Evolutionary conservation across 2,888 invertebrate genomes (phyloP).

Genomic region (Torymus aiolomorphi): DNA sequence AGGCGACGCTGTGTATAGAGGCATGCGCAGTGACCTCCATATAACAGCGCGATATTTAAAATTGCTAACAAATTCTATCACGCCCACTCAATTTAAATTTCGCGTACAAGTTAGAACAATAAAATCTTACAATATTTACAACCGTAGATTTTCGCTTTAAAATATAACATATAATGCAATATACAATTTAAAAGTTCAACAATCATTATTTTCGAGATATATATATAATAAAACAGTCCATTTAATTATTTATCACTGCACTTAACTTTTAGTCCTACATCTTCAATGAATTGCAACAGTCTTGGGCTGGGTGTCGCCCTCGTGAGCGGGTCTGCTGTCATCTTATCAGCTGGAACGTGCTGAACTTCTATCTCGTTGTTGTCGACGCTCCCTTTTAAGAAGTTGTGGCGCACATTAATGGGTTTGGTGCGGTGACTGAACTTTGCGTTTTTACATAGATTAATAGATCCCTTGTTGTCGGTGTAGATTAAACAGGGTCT

Average conservation of each 20-base stretch:
- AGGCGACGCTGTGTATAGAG: neutral
- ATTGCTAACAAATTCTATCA: no score
- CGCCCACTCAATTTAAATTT: constrained; percentile 4
- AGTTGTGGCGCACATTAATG: constrained; percentile 7
- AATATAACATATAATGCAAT: neutral
- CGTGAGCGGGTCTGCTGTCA: constrained; percentile 5
- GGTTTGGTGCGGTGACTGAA: neutral
- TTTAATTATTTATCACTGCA: neutral
- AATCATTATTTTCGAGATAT: neutral
- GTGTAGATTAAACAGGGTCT: no score
- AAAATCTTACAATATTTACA: no score
- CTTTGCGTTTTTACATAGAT: neutral
- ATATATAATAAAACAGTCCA: neutral
- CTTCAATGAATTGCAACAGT: neutral
- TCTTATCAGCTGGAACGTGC: neutral
- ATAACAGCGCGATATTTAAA: no score
- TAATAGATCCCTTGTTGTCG: no score
- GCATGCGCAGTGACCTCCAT: no score
- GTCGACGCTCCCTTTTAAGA: neutral
- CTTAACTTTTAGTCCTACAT: neutral
- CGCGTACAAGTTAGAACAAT: no score
- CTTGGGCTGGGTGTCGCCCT: neutral
- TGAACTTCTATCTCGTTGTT: neutral
- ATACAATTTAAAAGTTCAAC: neutral
- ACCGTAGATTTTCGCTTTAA: no score